phyloP scores from a whole-genome alignment of 2,888 invertebrate genomes.

The Disparrhopalites patrizii region DNA sequence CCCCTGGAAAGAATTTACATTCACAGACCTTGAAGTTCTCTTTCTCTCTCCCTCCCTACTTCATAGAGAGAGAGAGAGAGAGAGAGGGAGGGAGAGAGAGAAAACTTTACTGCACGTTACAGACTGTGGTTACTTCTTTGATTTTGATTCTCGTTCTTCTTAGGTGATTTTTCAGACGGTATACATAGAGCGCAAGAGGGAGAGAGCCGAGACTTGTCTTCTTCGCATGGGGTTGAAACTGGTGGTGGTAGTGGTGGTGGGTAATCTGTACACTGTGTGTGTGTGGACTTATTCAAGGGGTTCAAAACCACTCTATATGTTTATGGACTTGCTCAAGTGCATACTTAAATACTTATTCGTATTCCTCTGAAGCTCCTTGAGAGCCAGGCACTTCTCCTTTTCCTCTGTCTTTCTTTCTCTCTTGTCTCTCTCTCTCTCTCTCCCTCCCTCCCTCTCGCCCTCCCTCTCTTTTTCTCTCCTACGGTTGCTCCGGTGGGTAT shows the following conservation, averaged over 20 bases:
- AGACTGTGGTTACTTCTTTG: conserved; percentile 7
- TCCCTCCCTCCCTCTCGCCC: not conserved
- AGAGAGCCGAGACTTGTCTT: conserved; percentile 4
- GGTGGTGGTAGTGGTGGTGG: too few relatives aligned
- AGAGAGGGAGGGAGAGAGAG: not conserved
- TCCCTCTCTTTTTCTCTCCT: not conserved
- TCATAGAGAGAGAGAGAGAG: too few relatives aligned
- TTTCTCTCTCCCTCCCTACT: not conserved
- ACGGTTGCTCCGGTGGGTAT: too few relatives aligned
- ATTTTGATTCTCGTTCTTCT: conserved; percentile 8
- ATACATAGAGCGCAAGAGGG: not conserved
- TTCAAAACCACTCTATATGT: conserved; percentile 23
- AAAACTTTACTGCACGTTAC: not conserved
- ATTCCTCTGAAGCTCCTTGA: conserved; percentile 25
- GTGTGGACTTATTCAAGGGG: conserved; percentile 24
- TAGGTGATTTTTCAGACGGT: conserved; percentile 7
- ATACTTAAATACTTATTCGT: conserved; percentile 28
- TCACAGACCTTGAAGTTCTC: conserved; percentile 26
- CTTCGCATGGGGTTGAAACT: conserved; percentile 8
- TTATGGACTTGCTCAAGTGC: conserved; percentile 27
- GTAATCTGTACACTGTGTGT: not conserved
- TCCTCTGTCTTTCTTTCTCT: too few relatives aligned
- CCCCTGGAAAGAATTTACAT: conserved; percentile 30
- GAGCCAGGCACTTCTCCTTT: conserved; percentile 9
- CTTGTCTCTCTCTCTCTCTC: conserved; percentile 5